phyloP scores from a whole-genome alignment of 2,888 invertebrate species.

The Cetonia aurata region DNA sequence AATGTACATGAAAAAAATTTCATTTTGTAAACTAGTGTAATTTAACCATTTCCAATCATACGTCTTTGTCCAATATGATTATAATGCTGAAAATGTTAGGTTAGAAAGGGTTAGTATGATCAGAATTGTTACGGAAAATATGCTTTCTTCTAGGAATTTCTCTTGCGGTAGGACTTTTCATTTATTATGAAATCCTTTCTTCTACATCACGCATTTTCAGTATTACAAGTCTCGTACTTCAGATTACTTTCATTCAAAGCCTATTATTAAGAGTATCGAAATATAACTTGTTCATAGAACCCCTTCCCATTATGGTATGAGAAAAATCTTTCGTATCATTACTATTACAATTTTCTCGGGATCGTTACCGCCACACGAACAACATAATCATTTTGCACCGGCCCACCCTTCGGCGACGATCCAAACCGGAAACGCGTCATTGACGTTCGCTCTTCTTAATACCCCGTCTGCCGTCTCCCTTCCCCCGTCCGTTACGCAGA shows the following conservation, averaged over 20 bases:
- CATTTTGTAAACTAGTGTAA: no score
- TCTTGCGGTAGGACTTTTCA: no score
- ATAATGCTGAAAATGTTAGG: no score
- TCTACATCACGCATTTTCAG: no score
- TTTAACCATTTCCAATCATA: no score
- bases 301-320: slow-evolving; percentile 18
- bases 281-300: not conserved
- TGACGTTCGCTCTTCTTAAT: slow-evolving; percentile 44
- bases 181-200: no score
- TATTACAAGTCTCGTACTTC: slow-evolving; percentile 29
- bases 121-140: no score
- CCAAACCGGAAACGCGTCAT: slow-evolving; percentile 22
- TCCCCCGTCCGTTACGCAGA: slow-evolving; percentile 18
- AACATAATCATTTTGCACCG: slow-evolving; percentile 34
- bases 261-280: slow-evolving; percentile 39
- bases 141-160: no score
- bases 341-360: slow-evolving; percentile 49
- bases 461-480: slow-evolving; percentile 52
- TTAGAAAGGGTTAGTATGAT: no score
- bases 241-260: slow-evolving; percentile 25
- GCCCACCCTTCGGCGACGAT: slow-evolving; percentile 9
- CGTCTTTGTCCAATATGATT: no score
- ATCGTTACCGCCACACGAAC: slow-evolving; percentile 30
- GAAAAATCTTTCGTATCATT: slow-evolving; percentile 34
- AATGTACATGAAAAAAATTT: no score